Percentiles rank a stretch among this genome's conserved stretches.
Evolutionary conservation across 1,140 invertebrate genomes (phyloP).

Genomic region (Gyrodactylus bullatarudis): DNA sequence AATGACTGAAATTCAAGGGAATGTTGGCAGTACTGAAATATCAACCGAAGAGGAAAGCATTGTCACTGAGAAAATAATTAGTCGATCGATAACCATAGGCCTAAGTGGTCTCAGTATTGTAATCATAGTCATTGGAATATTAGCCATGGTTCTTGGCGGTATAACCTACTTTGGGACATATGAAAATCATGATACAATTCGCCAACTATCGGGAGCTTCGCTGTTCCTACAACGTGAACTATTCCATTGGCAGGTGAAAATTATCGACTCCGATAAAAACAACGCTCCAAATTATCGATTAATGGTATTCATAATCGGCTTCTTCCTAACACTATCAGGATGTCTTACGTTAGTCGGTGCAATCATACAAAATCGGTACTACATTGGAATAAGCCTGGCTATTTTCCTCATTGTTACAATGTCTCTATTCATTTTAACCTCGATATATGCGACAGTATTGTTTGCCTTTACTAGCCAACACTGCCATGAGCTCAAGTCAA

Average conservation of each 20-base stretch:
- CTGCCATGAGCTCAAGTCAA: background rate
- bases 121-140: background rate
- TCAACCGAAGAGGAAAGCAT: no score
- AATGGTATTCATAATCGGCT: background rate
- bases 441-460: background rate
- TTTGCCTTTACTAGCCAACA: background rate
- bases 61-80: background rate
- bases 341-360: background rate
- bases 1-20: no score
- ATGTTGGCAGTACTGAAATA: no score
- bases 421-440: background rate
- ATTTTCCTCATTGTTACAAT: background rate
- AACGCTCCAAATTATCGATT: background rate
- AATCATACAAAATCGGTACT: background rate
- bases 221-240: background rate
- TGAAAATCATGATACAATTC: background rate
- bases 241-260: background rate
- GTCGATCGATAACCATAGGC: background rate
- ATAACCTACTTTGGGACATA: background rate
- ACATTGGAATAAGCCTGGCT: background rate
- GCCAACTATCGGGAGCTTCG: background rate
- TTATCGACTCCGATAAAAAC: background rate
- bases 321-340: background rate
- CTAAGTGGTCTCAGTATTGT: background rate
- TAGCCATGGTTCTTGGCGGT: background rate